These are phyloP conservation scores for Ceratoteleas bidentatus DNA, from an alignment of 1,140 invertebrate species.

Conservation along the genomic window DNA sequence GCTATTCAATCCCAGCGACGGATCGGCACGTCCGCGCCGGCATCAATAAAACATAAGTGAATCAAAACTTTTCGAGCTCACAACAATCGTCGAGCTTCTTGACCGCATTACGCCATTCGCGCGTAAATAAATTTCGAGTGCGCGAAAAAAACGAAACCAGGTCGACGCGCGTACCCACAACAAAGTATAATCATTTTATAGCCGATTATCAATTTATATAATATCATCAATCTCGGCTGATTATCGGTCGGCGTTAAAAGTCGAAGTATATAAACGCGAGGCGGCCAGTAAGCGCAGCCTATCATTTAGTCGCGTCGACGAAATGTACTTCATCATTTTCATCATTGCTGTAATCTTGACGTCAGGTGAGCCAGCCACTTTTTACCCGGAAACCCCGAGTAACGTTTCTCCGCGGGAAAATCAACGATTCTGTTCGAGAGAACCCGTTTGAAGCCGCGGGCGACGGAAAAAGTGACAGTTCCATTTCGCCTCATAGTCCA, in stretches of 20 bases:
- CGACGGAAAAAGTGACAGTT: too few relatives aligned
- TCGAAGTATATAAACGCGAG: not conserved
- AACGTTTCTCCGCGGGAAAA: too few relatives aligned
- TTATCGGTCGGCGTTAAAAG: not conserved
- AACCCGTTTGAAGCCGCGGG: too few relatives aligned
- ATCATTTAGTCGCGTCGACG: slow-evolving; percentile 40
- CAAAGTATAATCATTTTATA: not conserved
- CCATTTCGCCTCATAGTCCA: too few relatives aligned
- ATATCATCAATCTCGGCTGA: not conserved
- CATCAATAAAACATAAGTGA: too few relatives aligned
- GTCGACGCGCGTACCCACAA: not conserved
- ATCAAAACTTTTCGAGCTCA: not conserved
- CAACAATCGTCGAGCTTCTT: not conserved
- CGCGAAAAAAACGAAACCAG: not conserved
- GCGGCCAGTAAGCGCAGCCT: not conserved
- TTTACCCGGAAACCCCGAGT: not conserved
- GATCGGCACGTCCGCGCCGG: too few relatives aligned
- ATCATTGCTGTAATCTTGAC: not conserved
- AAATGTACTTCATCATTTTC: not conserved
- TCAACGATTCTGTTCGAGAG: too few relatives aligned
- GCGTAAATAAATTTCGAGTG: not conserved
- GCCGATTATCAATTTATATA: not conserved
- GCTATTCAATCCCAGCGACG: not conserved
- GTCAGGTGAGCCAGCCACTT: not conserved
- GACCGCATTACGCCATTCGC: not conserved